Percentiles rank a stretch among this genome's conserved stretches.
These are phyloP conservation scores for Struthio camelus DNA, from an alignment of 2,113 vertebrate species.

Conservation along the genomic window DNA sequence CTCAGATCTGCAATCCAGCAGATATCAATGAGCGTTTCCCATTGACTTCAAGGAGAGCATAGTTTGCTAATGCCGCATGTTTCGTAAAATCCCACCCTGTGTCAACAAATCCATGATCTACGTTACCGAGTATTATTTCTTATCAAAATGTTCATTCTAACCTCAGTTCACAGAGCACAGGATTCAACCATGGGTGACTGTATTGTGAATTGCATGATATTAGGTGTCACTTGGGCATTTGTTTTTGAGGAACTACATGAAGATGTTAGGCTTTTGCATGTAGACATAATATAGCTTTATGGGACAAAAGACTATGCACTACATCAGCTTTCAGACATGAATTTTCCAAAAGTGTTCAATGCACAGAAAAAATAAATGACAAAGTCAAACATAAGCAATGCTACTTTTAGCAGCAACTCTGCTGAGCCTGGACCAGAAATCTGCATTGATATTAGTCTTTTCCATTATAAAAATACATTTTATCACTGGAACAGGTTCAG, in stretches of 20 bases:
- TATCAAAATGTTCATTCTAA: background rate
- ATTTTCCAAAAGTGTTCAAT: background rate
- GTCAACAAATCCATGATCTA: background rate
- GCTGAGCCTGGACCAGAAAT: background rate
- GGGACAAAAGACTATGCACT: background rate
- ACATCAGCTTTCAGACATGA: background rate
- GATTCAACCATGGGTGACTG: background rate
- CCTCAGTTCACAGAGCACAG: background rate
- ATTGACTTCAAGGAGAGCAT: background rate
- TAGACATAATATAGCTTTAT: background rate
- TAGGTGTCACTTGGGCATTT: background rate
- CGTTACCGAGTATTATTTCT: background rate
- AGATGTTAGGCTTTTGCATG: background rate
- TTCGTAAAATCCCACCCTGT: background rate
- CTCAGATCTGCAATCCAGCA: background rate
- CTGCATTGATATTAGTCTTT: background rate
- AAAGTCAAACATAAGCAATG: background rate
- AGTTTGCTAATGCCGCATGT: background rate
- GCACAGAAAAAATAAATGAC: background rate
- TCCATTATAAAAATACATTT: background rate
- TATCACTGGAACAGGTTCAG: background rate
- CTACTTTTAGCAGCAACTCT: background rate
- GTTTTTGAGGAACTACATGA: background rate
- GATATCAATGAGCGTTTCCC: background rate
- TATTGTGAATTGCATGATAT: background rate